phyloP scores from a whole-genome alignment of 23 tunicate genomes.

The Aplidium turbinatum region DNA sequence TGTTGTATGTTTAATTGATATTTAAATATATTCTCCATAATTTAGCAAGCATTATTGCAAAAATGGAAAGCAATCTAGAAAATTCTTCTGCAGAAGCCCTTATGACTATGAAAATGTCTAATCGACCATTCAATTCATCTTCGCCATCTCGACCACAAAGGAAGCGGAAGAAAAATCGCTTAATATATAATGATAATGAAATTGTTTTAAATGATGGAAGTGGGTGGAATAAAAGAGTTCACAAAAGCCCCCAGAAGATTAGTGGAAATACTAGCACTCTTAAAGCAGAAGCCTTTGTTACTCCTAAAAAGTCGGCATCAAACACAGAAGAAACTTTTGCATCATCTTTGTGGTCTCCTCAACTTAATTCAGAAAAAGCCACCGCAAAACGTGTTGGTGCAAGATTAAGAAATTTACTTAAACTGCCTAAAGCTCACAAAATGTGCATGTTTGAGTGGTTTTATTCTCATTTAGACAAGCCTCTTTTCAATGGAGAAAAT shows the following conservation, averaged over 20 bases:
- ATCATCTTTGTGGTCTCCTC: background rate
- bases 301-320: background rate
- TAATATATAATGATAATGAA: constrained; percentile 73
- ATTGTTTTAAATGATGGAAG: constrained; percentile 43
- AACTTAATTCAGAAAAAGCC: constrained; percentile 41
- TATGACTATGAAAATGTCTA: constrained; percentile 38
- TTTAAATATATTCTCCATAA: too few species aligned
- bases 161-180: constrained; percentile 52
- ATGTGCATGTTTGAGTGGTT: constrained; percentile 97
- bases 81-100: constrained; percentile 48
- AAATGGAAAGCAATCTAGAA: constrained; percentile 24
- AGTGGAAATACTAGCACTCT: too few species aligned
- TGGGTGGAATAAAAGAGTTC: constrained; percentile 21
- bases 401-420: constrained; percentile 66
- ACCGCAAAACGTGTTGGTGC: constrained; percentile 64
- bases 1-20: too few species aligned
- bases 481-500: constrained; percentile 66
- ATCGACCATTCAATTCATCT: constrained; percentile 7
- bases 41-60: too few species aligned
- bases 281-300: too few species aligned
- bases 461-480: constrained; percentile 78
- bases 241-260: constrained; percentile 11
- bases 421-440: constrained; percentile 92
- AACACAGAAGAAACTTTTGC: background rate
- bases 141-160: constrained; percentile 64